Percentiles rank a stretch among this genome's conserved stretches.
Evolutionary conservation across 2,888 invertebrate genomes (phyloP).

Genomic region (Dexiosoma caninum): DNA sequence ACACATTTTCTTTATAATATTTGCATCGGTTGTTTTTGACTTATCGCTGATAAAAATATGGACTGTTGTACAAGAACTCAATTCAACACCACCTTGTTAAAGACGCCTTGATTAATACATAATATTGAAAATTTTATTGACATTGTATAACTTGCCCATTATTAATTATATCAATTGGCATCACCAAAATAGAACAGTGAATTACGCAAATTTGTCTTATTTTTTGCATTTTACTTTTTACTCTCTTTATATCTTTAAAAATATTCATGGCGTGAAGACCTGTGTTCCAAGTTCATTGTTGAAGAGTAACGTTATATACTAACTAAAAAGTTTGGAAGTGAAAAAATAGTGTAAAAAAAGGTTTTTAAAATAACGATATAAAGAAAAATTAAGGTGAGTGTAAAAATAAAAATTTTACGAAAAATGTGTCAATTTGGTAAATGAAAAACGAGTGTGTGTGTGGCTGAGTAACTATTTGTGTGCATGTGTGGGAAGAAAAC

Average conservation of each 20-base stretch:
- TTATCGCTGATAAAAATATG: too few relatives aligned
- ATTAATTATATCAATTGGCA: too few relatives aligned
- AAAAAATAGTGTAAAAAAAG: conserved; percentile 3
- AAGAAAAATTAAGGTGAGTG: conserved; percentile 60
- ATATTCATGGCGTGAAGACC: conserved; percentile 37
- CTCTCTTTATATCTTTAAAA: conserved; percentile 54
- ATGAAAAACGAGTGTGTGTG: conserved; percentile 27
- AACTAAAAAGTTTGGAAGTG: conserved; percentile 31
- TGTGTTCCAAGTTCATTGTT: conserved; percentile 11
- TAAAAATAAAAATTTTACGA: conserved; percentile 15
- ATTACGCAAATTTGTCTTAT: conserved; percentile 50
- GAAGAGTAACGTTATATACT: conserved; percentile 20
- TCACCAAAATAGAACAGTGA: conserved; percentile 9
- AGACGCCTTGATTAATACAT: too few relatives aligned
- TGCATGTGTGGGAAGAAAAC: conserved; percentile 15
- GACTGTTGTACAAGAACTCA: too few relatives aligned
- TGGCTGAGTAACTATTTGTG: conserved; percentile 1
- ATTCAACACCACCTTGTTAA: too few relatives aligned
- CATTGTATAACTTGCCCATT: too few relatives aligned
- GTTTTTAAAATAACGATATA: conserved; percentile 43
- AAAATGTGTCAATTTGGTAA: conserved; percentile 52
- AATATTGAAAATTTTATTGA: too few relatives aligned
- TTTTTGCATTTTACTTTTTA: conserved; percentile 22
- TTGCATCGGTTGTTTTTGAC: too few relatives aligned
- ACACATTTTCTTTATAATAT: too few relatives aligned